These are phyloP conservation scores for Chaetodon trifascialis DNA, from an alignment of 2,113 vertebrate genomes.

Conservation along the genomic window DNA sequence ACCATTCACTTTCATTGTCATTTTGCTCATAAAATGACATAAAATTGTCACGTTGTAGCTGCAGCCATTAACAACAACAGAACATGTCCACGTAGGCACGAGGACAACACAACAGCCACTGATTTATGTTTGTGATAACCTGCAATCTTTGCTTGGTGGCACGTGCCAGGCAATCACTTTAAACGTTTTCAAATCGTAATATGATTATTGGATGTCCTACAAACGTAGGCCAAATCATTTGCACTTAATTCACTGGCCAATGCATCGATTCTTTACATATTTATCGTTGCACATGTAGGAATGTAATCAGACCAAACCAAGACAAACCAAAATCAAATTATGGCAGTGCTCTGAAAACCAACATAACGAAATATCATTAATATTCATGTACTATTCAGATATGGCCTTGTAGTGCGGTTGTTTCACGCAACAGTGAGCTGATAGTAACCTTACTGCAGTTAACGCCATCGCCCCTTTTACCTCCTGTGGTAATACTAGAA, in stretches of 20 bases:
- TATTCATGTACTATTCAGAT: conserved; percentile 55
- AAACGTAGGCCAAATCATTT: conserved; percentile 45
- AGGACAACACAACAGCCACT: conserved; percentile 39
- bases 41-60: conserved; percentile 34
- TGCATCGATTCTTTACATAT: conserved; percentile 22
- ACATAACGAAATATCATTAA: conserved; percentile 45
- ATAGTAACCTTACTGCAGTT: conserved; percentile 34
- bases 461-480: background rate
- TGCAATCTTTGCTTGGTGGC: conserved; percentile 44
- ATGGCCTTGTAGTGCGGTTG: conserved; percentile 47
- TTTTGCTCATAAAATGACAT: conserved; percentile 49
- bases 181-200: conserved; percentile 54
- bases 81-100: conserved; percentile 30
- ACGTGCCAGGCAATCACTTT: conserved; percentile 41
- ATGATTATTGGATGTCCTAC: conserved; percentile 63
- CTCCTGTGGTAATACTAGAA: conserved; percentile 1
- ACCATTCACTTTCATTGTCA: conserved; percentile 43
- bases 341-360: conserved; percentile 38
- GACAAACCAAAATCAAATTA: conserved; percentile 39
- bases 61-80: conserved; percentile 39
- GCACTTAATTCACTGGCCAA: conserved; percentile 33
- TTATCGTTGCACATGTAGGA: conserved; percentile 14
- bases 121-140: conserved; percentile 67
- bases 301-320: conserved; percentile 22
- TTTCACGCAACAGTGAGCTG: conserved; percentile 57